phyloP scores from a whole-genome alignment of 2,113 vertebrate genomes.

The Myiagra hebetior region DNA sequence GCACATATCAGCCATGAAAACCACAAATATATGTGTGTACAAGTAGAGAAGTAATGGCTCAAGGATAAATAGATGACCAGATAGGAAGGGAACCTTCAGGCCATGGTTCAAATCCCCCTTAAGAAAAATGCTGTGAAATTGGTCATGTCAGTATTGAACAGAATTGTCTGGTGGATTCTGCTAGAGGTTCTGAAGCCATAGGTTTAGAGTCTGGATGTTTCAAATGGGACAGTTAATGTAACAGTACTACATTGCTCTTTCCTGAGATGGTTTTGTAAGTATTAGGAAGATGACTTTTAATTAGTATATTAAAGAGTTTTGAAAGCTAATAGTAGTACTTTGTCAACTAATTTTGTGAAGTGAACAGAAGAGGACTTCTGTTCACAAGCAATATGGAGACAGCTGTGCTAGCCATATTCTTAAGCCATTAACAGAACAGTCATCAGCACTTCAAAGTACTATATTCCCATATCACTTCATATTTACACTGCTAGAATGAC shows the following conservation, averaged over 20 bases:
- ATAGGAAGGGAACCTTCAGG: not conserved
- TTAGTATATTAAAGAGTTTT: not conserved
- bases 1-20: not conserved
- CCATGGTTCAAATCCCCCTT: not conserved
- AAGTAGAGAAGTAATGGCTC: not conserved
- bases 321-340: not conserved
- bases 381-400: not conserved
- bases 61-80: not conserved
- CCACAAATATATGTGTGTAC: not conserved
- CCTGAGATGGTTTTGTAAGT: not conserved
- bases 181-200: not conserved
- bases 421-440: not conserved
- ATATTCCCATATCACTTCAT: not conserved
- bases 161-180: not conserved
- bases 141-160: not conserved
- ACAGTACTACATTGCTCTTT: not conserved
- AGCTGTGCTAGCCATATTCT: not conserved
- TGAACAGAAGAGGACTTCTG: not conserved
- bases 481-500: not conserved
- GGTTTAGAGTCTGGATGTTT: not conserved
- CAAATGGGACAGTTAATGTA: not conserved
- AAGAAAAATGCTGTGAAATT: not conserved
- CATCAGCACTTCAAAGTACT: not conserved
- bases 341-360: not conserved
- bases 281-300: not conserved